Conservation (phyloP, 1,140 invertebrate genomes). For the Trichoplusia ni region DNA sequence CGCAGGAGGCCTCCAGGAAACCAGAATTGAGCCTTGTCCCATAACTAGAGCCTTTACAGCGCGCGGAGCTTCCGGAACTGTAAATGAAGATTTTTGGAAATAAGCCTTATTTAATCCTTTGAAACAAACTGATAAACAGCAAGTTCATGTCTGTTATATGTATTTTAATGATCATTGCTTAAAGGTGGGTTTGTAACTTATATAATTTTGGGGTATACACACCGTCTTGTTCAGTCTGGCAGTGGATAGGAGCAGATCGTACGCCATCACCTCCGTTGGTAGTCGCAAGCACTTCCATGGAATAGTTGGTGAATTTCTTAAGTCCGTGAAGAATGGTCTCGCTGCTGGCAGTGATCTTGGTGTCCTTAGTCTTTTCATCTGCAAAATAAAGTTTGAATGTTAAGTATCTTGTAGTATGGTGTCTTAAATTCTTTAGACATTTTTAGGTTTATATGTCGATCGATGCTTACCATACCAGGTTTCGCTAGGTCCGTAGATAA, state of each 20-base stretch:
- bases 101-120: no score
- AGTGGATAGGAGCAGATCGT: constrained; percentile 93
- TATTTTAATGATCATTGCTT: no score
- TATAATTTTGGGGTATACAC: constrained; percentile 41
- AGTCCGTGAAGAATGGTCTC: constrained; percentile 96
- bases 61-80: constrained; percentile 95
- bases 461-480: constrained; percentile 92
- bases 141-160: no score
- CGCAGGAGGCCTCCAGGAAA: constrained; percentile 95
- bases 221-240: constrained; percentile 98
- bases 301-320: constrained; percentile 98
- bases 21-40: constrained; percentile 94
- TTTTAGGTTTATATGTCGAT: not conserved
- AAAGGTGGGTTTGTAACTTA: not conserved
- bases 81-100: constrained; percentile 20
- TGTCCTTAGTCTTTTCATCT: constrained; percentile 96
- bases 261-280: constrained; percentile 98
- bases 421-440: not conserved
- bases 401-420: not conserved
- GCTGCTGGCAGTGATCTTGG: constrained; percentile 94
- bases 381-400: not conserved
- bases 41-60: constrained; percentile 96
- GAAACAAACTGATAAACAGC: no score
- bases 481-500: constrained; percentile 95
- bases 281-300: constrained; percentile 96